Evolutionary conservation across 2,888 invertebrate species (phyloP).

Genomic region (Drosophila imparisetae): DNA sequence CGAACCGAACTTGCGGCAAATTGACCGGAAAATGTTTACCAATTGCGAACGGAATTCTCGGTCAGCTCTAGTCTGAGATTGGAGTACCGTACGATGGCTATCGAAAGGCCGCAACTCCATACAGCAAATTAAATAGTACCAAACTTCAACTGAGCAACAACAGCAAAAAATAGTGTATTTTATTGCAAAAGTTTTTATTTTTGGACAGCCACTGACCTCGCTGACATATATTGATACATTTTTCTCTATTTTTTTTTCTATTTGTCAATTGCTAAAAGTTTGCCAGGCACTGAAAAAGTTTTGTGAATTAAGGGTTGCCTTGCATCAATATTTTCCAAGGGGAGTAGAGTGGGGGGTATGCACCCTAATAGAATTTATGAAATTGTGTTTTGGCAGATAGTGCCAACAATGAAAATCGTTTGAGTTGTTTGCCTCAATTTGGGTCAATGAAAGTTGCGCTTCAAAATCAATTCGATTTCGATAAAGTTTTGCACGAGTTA

Average conservation of each 20-base stretch:
- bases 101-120: conserved; percentile 41
- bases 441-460: conserved; percentile 74
- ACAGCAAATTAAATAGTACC: conserved; percentile 61
- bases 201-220: conserved; percentile 28
- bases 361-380: conserved; percentile 73
- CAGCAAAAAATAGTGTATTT: conserved; percentile 33
- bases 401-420: conserved; percentile 54
- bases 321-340: conserved; percentile 6
- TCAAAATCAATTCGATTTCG: conserved; percentile 74
- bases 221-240: conserved; percentile 64
- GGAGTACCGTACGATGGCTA: conserved; percentile 35
- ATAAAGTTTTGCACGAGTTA: conserved; percentile 59
- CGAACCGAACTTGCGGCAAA: conserved; percentile 60
- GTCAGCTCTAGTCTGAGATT: conserved; percentile 52
- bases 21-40: conserved; percentile 79
- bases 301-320: conserved; percentile 38
- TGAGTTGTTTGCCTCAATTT: conserved; percentile 71
- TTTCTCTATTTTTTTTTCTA: conserved; percentile 8
- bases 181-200: conserved; percentile 56
- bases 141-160: conserved; percentile 25
- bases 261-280: conserved; percentile 64
- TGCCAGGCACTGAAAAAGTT: conserved; percentile 48
- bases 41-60: conserved; percentile 66
- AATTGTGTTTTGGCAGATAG: conserved; percentile 63
- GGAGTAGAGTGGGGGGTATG: conserved; percentile 1